Conservation (phyloP, 2,888 invertebrate species). For the Torymus auratus region DNA sequence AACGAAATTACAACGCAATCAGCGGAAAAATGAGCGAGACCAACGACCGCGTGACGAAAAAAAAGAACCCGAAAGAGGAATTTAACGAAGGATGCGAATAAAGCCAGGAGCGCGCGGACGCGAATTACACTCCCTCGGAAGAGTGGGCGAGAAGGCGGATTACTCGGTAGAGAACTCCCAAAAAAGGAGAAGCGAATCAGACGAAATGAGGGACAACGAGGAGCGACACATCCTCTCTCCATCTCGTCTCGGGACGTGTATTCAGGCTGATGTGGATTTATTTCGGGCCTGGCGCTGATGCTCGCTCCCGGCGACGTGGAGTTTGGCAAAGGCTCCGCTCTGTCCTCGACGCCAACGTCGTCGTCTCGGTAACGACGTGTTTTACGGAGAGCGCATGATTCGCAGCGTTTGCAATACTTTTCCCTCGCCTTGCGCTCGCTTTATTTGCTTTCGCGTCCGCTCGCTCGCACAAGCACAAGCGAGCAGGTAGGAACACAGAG, state of each 20-base stretch:
- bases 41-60: neutral
- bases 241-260: constrained; percentile 31
- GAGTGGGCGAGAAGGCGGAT: neutral
- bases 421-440: neutral
- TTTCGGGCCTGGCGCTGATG: constrained; percentile 36
- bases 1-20: too few species aligned
- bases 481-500: too few species aligned
- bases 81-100: constrained; percentile 3
- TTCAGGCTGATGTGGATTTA: constrained; percentile 57
- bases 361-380: constrained; percentile 39
- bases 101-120: neutral
- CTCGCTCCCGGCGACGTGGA: neutral
- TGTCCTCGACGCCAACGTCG: neutral
- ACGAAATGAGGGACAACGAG: constrained; percentile 29
- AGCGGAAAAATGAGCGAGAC: too few species aligned
- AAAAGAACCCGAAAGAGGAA: neutral
- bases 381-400: constrained; percentile 32
- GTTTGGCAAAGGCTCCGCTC: constrained; percentile 8
- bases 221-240: neutral
- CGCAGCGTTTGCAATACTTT: constrained; percentile 1
- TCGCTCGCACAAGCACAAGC: too few species aligned
- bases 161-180: neutral
- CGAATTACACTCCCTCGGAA: constrained; percentile 21
- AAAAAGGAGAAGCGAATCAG: neutral
- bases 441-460: neutral